These are phyloP conservation scores for Agrochola litura DNA, from an alignment of 2,888 invertebrate genomes.

Conservation along the genomic window DNA sequence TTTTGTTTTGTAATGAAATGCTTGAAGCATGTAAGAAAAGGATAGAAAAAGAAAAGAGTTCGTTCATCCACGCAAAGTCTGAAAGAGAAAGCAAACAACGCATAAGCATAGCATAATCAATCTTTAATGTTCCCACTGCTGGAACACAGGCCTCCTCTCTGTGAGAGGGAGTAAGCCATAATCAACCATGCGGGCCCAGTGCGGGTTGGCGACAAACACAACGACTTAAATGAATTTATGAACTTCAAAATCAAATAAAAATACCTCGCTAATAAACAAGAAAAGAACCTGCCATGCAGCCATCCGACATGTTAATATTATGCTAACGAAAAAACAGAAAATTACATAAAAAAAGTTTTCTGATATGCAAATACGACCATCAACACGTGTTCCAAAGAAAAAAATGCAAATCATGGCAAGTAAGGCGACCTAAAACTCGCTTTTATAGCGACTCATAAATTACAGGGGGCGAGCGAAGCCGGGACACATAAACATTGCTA, in stretches of 20 bases:
- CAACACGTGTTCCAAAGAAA: conserved; percentile 76
- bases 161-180: too few relatives aligned
- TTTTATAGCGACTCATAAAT: conserved; percentile 76
- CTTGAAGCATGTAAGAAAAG: neutral
- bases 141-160: too few relatives aligned
- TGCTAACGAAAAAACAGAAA: conserved; percentile 60
- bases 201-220: neutral
- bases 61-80: neutral
- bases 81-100: neutral
- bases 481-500: conserved; percentile 69
- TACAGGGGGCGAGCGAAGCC: conserved; percentile 57
- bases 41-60: neutral
- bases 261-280: conserved; percentile 37
- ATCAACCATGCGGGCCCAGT: too few relatives aligned
- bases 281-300: conserved; percentile 29
- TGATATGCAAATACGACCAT: conserved; percentile 72
- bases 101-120: too few relatives aligned
- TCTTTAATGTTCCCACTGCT: too few relatives aligned
- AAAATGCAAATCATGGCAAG: conserved; percentile 77
- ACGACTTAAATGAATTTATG: conserved; percentile 15
- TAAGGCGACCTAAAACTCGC: conserved; percentile 64
- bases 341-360: conserved; percentile 64
- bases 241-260: conserved; percentile 24
- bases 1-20: neutral
- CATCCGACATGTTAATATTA: conserved; percentile 54